These are phyloP conservation scores for Epirrita christyi DNA, from an alignment of 2,888 invertebrate species.

Conservation along the genomic window DNA sequence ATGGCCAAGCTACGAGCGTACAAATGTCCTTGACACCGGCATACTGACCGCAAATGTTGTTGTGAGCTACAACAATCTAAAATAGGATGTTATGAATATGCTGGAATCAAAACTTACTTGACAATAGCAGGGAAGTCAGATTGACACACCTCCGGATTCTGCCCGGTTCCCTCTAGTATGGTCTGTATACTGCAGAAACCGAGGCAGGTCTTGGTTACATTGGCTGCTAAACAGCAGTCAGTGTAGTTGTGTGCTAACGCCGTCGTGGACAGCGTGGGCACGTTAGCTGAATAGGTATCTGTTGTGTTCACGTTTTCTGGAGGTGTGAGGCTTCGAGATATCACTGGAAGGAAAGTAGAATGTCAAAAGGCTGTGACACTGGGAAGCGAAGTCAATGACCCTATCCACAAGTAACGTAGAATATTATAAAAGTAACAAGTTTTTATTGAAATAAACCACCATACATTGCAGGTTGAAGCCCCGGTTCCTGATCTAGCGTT, in stretches of 20 bases:
- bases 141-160: constrained; percentile 93
- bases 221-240: constrained; percentile 89
- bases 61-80: not conserved
- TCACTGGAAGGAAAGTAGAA: constrained; percentile 72
- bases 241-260: constrained; percentile 91
- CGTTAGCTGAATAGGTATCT: constrained; percentile 73
- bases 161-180: constrained; percentile 90
- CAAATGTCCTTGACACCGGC: no score
- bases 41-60: no score
- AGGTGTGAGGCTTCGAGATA: constrained; percentile 86
- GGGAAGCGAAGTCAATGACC: no score
- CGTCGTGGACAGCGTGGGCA: constrained; percentile 64
- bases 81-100: not conserved
- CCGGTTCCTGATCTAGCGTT: no score
- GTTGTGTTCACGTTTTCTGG: constrained; percentile 82
- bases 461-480: no score
- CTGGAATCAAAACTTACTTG: constrained; percentile 57
- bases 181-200: constrained; percentile 94
- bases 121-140: constrained; percentile 92
- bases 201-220: constrained; percentile 89
- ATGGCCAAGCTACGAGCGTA: no score
- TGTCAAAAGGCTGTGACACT: no score
- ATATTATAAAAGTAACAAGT: no score
- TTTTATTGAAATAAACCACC: no score
- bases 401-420: no score